Evolutionary conservation across 2,113 vertebrate species (phyloP).

Genomic region (Etheostoma cragini): DNA sequence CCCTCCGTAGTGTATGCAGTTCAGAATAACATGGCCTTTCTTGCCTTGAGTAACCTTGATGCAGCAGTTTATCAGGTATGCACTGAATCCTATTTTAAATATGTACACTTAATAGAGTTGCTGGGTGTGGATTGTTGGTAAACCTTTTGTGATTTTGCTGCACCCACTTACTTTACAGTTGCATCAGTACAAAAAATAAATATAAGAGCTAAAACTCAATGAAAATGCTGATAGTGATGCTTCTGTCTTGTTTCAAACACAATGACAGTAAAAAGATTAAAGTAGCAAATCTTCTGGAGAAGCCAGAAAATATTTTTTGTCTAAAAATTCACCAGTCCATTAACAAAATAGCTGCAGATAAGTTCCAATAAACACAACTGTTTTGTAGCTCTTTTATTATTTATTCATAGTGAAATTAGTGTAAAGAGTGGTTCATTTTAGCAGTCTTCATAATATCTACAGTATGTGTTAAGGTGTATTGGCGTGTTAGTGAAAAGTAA

Average conservation of each 20-base stretch:
- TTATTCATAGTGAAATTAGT: not conserved
- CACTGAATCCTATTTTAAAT: not conserved
- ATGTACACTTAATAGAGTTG: too few relatives aligned
- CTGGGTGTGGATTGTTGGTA: not conserved
- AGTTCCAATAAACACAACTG: too few relatives aligned
- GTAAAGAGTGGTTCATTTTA: not conserved
- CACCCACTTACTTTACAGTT: not conserved
- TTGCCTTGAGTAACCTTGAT: constrained; percentile 96
- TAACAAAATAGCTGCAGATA: too few relatives aligned
- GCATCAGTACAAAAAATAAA: not conserved
- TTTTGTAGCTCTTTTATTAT: too few relatives aligned
- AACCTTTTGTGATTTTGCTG: not conserved
- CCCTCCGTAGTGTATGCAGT: constrained; percentile 95
- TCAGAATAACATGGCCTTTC: constrained; percentile 98
- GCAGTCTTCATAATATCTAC: not conserved
- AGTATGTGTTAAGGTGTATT: not conserved
- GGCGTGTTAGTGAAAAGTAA: not conserved
- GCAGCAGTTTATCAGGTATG: constrained; percentile 96
- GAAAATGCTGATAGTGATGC: not conserved
- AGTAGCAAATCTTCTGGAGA: too few relatives aligned
- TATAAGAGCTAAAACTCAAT: too few relatives aligned
- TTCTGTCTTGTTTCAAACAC: too few relatives aligned
- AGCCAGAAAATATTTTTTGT: too few relatives aligned
- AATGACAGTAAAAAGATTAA: too few relatives aligned
- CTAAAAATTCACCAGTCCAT: too few relatives aligned